Evolutionary conservation across 2,797 vertebrate species (phyloP).

Genomic region (Sparus aurata): DNA sequence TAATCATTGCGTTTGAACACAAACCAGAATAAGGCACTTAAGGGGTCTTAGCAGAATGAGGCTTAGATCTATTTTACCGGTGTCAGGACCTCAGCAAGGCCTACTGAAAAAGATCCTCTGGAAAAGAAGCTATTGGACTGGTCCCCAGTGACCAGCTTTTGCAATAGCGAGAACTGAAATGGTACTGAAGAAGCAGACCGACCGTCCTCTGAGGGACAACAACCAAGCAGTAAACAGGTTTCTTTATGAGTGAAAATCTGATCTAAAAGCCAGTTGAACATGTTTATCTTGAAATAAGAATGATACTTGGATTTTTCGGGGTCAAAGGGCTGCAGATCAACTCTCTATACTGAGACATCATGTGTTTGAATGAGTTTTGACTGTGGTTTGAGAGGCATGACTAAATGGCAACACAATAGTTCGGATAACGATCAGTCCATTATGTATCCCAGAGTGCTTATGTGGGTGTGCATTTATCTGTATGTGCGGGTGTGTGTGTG

Average conservation of each 20-base stretch:
- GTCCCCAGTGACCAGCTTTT: constrained; percentile 42
- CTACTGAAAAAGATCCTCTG: constrained; percentile 58
- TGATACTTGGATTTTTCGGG: constrained; percentile 14
- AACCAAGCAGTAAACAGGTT: constrained; percentile 18
- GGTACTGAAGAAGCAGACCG: constrained; percentile 42
- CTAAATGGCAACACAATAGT: constrained; percentile 57
- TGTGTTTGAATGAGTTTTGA: constrained; percentile 53
- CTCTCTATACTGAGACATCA: constrained; percentile 29
- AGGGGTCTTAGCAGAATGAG: constrained; percentile 46
- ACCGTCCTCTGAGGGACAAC: constrained; percentile 20
- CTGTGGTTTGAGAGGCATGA: constrained; percentile 59
- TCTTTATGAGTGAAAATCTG: constrained; percentile 26
- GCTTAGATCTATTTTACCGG: constrained; percentile 62
- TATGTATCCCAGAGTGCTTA: constrained; percentile 29
- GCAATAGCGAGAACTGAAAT: constrained; percentile 51
- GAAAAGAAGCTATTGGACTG: constrained; percentile 56
- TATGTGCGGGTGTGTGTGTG: constrained; percentile 29
- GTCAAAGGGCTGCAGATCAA: constrained; percentile 9
- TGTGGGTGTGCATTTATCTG: constrained; percentile 34
- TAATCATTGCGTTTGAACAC: constrained; percentile 56
- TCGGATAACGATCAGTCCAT: constrained; percentile 52
- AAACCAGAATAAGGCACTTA: constrained; percentile 58
- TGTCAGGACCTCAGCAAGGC: constrained; percentile 55
- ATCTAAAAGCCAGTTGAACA: constrained; percentile 22
- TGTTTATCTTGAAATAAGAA: constrained; percentile 29